Base-by-base conservation (phyloP, 2,888 invertebrate genomes). In the Dusona sp. region DNA sequence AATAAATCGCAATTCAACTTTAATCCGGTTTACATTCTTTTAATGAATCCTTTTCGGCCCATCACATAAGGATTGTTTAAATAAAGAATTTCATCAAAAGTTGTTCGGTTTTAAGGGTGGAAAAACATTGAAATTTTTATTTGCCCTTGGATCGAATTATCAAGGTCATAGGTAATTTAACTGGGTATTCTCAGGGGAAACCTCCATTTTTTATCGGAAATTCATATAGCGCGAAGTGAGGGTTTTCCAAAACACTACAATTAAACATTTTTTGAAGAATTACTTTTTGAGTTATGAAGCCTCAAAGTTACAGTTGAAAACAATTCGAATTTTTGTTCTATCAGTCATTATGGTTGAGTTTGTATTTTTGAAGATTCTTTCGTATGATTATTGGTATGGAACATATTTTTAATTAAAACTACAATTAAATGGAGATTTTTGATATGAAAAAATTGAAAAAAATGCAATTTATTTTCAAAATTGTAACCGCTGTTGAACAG, bases 401-500 rank as follows among this genome's bases (percentile, higher is more conserved):
- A 48, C 0, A 48, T 1, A 29, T 29, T 29, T 29, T 29, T 13
- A 29, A 29, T 7, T 29, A 9, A 9, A 61, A 61, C 1, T 29
- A 61, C 6, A 61, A 29, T 29, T 3, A 29, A 61, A 29, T 48
- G 48, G n/a, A 48, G 19, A n/a, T 48, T 38, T 38, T 19, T 19
- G 11, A 38, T 3, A 8, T 42, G 25, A 13, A 45, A 42, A 42
- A 48, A 48, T 45, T 19, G 48, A 19, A 11, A 22, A 68, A 78
- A 51, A 29, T 78, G 25, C 22, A 75, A 61, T 38, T 38, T 61
- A 13, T 22, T 42, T 61, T 25, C 22, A 73, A 51, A 51, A 33
- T 36, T 33, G 73, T 75, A 42, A 75, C 61, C n/a, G 73, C 11
- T 73, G 51, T 19, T 54, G 73, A 54, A 73, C 64, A 54, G 36